phyloP scores from a whole-genome alignment of 1,140 invertebrate genomes.

The Bombus difficillimus region DNA sequence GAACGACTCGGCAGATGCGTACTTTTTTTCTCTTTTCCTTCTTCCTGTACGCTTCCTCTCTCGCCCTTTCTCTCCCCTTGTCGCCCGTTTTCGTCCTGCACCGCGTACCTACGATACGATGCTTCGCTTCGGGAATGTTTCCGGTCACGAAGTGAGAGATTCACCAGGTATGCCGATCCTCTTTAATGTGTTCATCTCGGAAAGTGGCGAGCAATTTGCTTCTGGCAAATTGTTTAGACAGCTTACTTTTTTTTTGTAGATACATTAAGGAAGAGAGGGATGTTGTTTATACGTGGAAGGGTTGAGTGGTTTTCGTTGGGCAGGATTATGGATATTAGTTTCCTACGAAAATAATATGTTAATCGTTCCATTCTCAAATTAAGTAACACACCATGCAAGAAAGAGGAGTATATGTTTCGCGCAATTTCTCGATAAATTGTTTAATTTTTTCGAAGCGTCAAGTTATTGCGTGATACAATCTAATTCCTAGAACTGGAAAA shows the following conservation, averaged over 20 bases:
- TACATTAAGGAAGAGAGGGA: not conserved
- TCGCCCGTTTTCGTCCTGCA: not conserved
- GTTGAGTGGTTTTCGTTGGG: not conserved
- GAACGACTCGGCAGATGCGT: constrained; percentile 63
- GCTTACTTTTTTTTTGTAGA: not conserved
- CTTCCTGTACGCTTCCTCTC: not conserved
- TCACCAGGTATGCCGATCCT: not conserved
- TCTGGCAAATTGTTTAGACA: not conserved
- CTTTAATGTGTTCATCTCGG: not conserved
- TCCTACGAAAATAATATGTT: too few relatives aligned
- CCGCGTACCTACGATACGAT: not conserved
- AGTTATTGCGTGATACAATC: too few relatives aligned
- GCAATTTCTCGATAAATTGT: too few relatives aligned
- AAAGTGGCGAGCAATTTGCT: not conserved
- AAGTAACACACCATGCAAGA: too few relatives aligned
- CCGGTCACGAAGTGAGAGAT: not conserved
- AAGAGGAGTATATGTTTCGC: too few relatives aligned
- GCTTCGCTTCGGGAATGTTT: not conserved
- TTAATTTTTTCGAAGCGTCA: too few relatives aligned
- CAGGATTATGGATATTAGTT: too few relatives aligned
- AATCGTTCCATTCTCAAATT: too few relatives aligned
- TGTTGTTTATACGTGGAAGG: not conserved
- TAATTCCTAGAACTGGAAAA: too few relatives aligned
- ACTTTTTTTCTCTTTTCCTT: constrained; percentile 25
- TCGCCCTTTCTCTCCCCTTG: not conserved